Base-by-base conservation (phyloP, 2,888 invertebrate species). In the Capitulum mitella region DNA sequence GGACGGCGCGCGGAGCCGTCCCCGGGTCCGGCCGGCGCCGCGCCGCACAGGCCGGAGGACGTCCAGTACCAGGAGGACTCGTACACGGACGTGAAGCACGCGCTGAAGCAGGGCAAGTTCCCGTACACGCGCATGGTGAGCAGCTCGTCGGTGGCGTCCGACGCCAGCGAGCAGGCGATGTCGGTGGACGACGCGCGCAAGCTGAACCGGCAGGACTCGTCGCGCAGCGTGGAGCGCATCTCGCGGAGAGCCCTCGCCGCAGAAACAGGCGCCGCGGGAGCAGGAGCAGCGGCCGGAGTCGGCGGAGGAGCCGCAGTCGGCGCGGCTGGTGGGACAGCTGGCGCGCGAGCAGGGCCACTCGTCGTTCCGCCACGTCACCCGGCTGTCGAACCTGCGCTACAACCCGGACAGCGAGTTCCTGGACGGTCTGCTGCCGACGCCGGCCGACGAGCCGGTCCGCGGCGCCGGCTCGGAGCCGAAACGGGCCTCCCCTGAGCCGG, bases 381-480 rank as follows among this genome's bases (percentile, higher is more conserved):
- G 70, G 26, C 70, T 70, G 19, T 70, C 70, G 26, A 70, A 70
- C 40, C 70, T 70, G 37, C 70, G 70, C 40, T 70, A 70, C 70
- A 70, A 70, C 70, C 70, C 70, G 10, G 70, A 40, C 40, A 70
- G 70, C 70, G 70, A 70, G 70, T 70, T 70, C 40, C 37, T 70
- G 70, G 70, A 70, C 40, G 70, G 40, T 16, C 70, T 70, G 37
- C 40, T 70, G 26, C 70, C 70, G n/a, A 29, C 6, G n/a, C 10
- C n/a, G n/a, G 58, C n/a, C 58, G 58, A 58, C 29, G 3, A 58
- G n/a, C n/a, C 43, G 43, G 6, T 12, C 43, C 43, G 6, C 43
- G 43, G 6, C 43, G 6, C 43, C 12, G 43, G 43, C n/a, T n/a
- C n/a, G n/a, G n/a, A n/a, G n/a, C n/a, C n/a, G n/a, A n/a, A n/a